Evolutionary conservation across 2,888 invertebrate genomes (phyloP).

Genomic region (Epistrophe eligans): DNA sequence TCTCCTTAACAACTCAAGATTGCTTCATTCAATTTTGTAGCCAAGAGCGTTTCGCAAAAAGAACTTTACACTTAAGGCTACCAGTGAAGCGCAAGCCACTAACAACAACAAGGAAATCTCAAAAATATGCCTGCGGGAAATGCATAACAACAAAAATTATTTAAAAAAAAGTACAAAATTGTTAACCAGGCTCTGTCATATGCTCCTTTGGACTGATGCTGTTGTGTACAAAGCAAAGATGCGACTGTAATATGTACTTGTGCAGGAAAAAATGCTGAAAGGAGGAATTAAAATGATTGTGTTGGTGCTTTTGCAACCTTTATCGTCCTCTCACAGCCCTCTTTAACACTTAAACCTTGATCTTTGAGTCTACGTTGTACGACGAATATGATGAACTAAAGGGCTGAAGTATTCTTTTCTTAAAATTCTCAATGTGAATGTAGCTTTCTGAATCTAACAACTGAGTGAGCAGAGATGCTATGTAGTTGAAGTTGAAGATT

Average conservation of each 20-base stretch:
- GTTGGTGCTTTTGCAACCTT: conserved; percentile 69
- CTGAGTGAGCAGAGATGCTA: conserved; percentile 3
- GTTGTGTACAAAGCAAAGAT: conserved; percentile 36
- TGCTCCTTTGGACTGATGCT: conserved; percentile 7
- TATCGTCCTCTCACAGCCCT: conserved; percentile 63
- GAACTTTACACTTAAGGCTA: conserved; percentile 60
- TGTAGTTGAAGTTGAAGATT: background rate
- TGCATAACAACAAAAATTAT: conserved; percentile 45
- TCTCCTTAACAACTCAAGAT: conserved; percentile 51
- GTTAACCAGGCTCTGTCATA: conserved; percentile 16
- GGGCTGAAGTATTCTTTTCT: conserved; percentile 38
- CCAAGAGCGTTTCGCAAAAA: conserved; percentile 70
- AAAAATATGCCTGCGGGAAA: conserved; percentile 68
- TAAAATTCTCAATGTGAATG: conserved; percentile 56
- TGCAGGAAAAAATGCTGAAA: conserved; percentile 43
- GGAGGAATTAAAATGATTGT: conserved; percentile 69
- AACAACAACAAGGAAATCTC: conserved; percentile 56
- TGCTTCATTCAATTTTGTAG: conserved; percentile 68
- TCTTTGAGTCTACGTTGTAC: conserved; percentile 5
- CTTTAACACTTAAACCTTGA: conserved; percentile 43
- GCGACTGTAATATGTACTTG: conserved; percentile 44
- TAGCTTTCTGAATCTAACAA: conserved; percentile 48
- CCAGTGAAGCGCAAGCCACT: conserved; percentile 4
- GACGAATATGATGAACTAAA: conserved; percentile 1
- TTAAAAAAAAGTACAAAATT: background rate